Evolutionary conservation across 2,113 vertebrate species (phyloP), one percentile per base, ranked within the genome.

Genomic region (Labeo rohita): DNA sequence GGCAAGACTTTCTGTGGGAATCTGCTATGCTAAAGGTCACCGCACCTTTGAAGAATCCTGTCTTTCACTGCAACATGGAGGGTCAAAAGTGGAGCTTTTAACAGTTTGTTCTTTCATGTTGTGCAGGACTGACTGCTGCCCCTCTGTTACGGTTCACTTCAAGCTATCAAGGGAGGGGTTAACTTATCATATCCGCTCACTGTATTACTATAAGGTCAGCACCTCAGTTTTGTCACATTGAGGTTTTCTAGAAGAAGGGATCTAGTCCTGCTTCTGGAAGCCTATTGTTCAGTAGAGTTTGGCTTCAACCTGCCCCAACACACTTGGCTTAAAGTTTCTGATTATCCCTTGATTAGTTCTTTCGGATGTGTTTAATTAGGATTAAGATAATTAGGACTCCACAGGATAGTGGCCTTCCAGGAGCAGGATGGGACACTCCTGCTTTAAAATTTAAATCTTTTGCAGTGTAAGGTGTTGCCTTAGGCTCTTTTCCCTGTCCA

Each of bases 1-100:
- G 28, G 23, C 79, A 56, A 74, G 21, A 39, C 49, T 76, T 90
- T 77, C 56, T 49, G 47, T 70, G 12, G 28, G 80, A 82, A 74
- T 88, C 83, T 68, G 63, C 52, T 45, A 39, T 15, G 61, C 72
- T 82, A 86, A 86, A 90, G 86, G 87, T 90, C 87, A 86, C 52
- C 28, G 39, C 50, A 65, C 72, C 77, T 88, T 91, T 89, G 76
- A 90, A 87, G 89, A 87, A 63, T 82, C 34, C 45, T 49, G 79
- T 80, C 84, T 88, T 86, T 88, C 54, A 75, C 80, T 50, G 56
- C 63, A 63, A 65, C 23, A 70, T 59, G 47, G 76, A 84, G 39
- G 88, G 89, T 87, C 79, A 76, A 82, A 68, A 86, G 73, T 84
- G 74, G 11, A 82, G 47, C 68, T 45, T 80, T 80, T 9, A 61